phyloP scores from a whole-genome alignment of 2,113 vertebrate genomes.

The Rhynchomys soricoides region DNA sequence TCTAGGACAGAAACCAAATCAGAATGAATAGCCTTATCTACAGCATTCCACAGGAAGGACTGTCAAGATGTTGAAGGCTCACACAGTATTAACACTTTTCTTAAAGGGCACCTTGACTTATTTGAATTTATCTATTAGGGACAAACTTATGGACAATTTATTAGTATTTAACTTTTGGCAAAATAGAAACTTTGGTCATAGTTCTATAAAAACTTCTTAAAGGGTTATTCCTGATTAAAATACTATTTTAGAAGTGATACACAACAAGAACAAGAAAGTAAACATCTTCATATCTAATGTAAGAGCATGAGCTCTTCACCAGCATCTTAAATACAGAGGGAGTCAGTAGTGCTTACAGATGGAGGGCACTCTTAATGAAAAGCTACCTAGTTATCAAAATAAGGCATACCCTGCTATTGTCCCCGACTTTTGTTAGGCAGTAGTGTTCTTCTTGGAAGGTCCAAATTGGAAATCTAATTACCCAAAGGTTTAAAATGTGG shows the following conservation, averaged over 20 bases:
- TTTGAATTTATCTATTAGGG: not conserved
- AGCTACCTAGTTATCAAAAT: slow-evolving; percentile 28
- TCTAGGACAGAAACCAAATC: not conserved
- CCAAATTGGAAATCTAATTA: slow-evolving; percentile 36
- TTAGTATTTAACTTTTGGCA: slow-evolving; percentile 69
- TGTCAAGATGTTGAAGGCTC: not conserved
- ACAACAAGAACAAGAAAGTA: slow-evolving; percentile 58
- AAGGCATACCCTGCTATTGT: slow-evolving; percentile 55
- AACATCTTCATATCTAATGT: slow-evolving; percentile 33
- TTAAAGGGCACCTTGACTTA: not conserved
- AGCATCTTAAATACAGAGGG: not conserved
- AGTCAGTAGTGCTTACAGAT: slow-evolving; percentile 63
- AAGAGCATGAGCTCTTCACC: slow-evolving; percentile 22
- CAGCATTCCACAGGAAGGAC: not conserved
- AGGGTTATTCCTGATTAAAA: slow-evolving; percentile 54
- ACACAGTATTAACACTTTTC: not conserved
- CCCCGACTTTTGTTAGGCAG: slow-evolving; percentile 27
- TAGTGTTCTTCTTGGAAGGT: slow-evolving; percentile 73
- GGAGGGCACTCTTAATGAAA: not conserved
- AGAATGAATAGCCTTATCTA: accelerated
- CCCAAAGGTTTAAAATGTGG: not conserved
- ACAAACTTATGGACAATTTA: not conserved
- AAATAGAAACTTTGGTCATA: slow-evolving; percentile 70
- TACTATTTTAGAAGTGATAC: slow-evolving; percentile 43
- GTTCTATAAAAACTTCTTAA: slow-evolving; percentile 61